Percentiles rank a stretch among this genome's conserved stretches.
phyloP scores from a whole-genome alignment of 1,140 invertebrate genomes.

The Ostrea edulis region DNA sequence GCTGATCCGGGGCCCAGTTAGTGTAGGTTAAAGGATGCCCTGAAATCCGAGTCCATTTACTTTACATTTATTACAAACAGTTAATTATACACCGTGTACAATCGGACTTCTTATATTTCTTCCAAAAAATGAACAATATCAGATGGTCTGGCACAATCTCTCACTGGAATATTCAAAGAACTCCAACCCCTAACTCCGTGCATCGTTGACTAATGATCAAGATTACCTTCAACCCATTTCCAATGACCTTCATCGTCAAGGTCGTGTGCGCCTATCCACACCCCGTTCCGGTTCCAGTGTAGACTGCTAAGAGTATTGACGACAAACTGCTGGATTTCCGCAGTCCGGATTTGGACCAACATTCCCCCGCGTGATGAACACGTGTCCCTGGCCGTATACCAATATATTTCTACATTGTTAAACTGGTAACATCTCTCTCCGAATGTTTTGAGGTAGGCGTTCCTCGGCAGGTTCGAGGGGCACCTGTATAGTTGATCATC shows the following conservation, averaged over 20 bases:
- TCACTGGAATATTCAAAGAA: no score
- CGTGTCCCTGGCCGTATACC: constrained; percentile 47
- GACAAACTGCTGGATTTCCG: constrained; percentile 59
- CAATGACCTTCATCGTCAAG: constrained; percentile 60
- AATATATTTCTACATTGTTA: constrained; percentile 46
- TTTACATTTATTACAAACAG: no score
- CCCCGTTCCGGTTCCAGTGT: constrained; percentile 61
- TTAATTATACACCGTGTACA: no score
- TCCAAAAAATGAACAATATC: no score
- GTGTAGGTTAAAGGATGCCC: constrained; percentile 52
- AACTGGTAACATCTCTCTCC: constrained; percentile 60
- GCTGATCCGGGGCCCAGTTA: constrained; percentile 59
- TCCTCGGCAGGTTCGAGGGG: constrained; percentile 29
- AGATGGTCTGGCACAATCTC: no score
- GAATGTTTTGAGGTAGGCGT: constrained; percentile 42
- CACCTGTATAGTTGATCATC: neutral
- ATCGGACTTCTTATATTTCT: no score
- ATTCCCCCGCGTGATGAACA: constrained; percentile 53
- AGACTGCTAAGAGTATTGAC: constrained; percentile 45
- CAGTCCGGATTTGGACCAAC: constrained; percentile 57
- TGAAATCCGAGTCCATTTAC: constrained; percentile 2
- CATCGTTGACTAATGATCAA: neutral
- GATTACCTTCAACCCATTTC: constrained; percentile 65
- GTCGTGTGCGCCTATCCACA: constrained; percentile 68
- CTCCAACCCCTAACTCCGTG: no score